phyloP scores from a whole-genome alignment of 2,113 vertebrate genomes.

The Petaurus breviceps region DNA sequence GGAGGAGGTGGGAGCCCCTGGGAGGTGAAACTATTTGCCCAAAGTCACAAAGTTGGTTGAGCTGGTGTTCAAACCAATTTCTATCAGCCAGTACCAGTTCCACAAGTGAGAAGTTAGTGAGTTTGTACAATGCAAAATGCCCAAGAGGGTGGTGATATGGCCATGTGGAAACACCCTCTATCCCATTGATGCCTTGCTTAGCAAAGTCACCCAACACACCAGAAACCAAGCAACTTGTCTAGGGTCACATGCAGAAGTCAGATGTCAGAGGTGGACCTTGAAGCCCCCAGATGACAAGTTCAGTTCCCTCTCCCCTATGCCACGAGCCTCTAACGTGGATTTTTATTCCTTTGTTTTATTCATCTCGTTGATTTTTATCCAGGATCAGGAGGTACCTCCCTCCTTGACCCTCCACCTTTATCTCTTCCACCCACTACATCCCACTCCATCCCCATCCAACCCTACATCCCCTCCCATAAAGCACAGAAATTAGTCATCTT shows the following conservation, averaged over 20 bases:
- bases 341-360: background rate
- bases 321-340: background rate
- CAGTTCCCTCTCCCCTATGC: background rate
- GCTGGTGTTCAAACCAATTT: background rate
- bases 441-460: background rate
- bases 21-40: background rate
- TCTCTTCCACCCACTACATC: background rate
- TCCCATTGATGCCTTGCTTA: background rate
- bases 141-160: background rate
- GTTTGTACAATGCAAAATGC: background rate
- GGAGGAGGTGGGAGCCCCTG: background rate
- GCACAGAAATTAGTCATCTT: background rate
- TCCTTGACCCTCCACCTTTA: background rate
- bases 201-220: background rate
- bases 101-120: background rate
- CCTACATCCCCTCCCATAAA: background rate
- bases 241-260: background rate
- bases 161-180: no score
- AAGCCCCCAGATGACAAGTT: no score
- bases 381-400: background rate
- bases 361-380: background rate
- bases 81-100: background rate
- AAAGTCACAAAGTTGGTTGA: background rate
- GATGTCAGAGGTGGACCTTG: no score
- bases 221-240: background rate